A percentile compares a stretch with the other conserved stretches of the same genome.
Evolutionary conservation across 2,888 invertebrate genomes (phyloP).

Genomic region (Pandemis heparana): DNA sequence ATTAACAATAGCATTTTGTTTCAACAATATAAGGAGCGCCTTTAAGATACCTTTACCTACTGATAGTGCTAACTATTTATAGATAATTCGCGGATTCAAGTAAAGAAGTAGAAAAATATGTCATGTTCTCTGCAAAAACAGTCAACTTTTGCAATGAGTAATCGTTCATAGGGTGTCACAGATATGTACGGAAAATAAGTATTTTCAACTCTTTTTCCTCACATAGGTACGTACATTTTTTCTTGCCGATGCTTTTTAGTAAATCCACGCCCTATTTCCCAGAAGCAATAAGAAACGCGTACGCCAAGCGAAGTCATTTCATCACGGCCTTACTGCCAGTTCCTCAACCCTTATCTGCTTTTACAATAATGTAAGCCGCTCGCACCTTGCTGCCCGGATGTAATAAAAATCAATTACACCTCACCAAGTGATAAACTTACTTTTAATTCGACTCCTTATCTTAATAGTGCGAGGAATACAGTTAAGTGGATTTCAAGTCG

Average conservation of each 20-base stretch:
- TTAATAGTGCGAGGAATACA: slow-evolving; percentile 77
- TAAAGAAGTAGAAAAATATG: too few species aligned
- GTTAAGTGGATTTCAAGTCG: slow-evolving; percentile 77
- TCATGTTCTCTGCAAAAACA: too few species aligned
- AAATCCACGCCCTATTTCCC: background rate
- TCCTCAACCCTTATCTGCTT: slow-evolving; percentile 31
- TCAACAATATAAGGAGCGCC: too few species aligned
- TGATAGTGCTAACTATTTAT: too few species aligned
- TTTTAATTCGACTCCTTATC: slow-evolving; percentile 75
- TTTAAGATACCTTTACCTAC: too few species aligned
- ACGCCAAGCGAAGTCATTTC: slow-evolving; percentile 5
- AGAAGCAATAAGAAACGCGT: background rate
- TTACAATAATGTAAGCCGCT: slow-evolving; percentile 39
- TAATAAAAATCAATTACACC: slow-evolving; percentile 77
- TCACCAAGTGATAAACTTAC: slow-evolving; percentile 61
- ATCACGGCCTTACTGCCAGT: slow-evolving; percentile 11
- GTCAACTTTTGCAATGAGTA: too few species aligned
- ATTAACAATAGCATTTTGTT: too few species aligned
- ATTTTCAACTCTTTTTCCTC: too few species aligned
- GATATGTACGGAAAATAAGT: too few species aligned
- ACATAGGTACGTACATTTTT: too few species aligned
- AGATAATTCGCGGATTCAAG: too few species aligned
- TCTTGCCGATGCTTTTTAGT: background rate
- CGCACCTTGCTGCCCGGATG: slow-evolving; percentile 51
- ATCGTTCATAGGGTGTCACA: too few species aligned